Evolutionary conservation across 2,797 vertebrate genomes (phyloP).

Genomic region (Silurus aristotelis): DNA sequence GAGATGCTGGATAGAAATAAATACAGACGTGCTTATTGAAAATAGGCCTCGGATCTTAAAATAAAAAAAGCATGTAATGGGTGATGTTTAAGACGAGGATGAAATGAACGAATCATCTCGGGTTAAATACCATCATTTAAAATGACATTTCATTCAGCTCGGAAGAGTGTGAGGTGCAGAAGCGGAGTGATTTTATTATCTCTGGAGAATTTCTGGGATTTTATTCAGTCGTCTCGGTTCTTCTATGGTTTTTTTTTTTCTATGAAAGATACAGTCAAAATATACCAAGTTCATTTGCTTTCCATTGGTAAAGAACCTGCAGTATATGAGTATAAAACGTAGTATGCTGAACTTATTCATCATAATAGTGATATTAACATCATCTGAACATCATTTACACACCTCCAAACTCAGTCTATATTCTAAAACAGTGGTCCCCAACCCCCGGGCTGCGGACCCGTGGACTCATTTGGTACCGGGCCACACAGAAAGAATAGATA

Average conservation of each 20-base stretch:
- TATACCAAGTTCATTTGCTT: too few relatives aligned
- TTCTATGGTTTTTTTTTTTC: background rate
- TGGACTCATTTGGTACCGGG: too few relatives aligned
- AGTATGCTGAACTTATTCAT: too few relatives aligned
- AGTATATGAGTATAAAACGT: background rate
- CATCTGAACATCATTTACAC: background rate
- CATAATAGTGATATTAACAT: background rate
- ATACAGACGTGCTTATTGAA: background rate
- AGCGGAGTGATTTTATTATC: background rate
- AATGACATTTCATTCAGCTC: background rate
- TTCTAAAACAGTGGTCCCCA: too few relatives aligned
- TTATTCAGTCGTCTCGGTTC: background rate
- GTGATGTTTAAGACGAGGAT: background rate
- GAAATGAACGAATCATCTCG: background rate
- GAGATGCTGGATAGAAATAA: constrained; percentile 43
- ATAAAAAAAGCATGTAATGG: background rate
- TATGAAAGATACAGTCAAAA: too few relatives aligned
- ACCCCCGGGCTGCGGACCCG: too few relatives aligned
- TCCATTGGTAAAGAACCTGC: background rate
- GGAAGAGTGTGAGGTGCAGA: background rate
- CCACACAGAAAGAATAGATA: too few relatives aligned
- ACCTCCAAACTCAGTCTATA: background rate
- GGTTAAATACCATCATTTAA: background rate
- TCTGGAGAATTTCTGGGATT: background rate
- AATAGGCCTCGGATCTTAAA: background rate